Base-by-base conservation (phyloP, 2,888 invertebrate species). In the Drosophila macrospina region DNA sequence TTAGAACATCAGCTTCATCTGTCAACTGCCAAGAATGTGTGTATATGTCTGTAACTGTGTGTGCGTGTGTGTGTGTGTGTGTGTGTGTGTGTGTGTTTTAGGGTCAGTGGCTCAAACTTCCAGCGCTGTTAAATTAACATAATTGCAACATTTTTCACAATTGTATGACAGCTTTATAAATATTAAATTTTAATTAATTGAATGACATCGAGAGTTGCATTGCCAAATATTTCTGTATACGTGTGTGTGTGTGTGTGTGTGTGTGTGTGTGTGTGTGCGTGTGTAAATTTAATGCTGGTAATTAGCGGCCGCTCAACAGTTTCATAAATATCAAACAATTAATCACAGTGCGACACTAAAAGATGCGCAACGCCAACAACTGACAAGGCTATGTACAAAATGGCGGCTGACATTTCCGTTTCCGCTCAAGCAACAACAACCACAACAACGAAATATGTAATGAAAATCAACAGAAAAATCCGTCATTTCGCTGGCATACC, bases 171-270 rank as follows among this genome's bases (percentile, higher is more conserved):
- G 70, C 68, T 78, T 75, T 62, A 85, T 88, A 76, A 85, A 85
- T 88, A 80, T 76, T 76, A 54, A 69, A 88, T 83, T 78, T 88
- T 76, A 80, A 85, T 85, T 85, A 85, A 85, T 86, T 71, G 70
- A 75, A 69, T 61, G 78, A 57, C 80, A 32, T 76, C 57, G 64
- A 60, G 56, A 66, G 63, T 60, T 64, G 54, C 44, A 47, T 57
- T 41, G 44, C 39, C 48, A 51, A 62, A 32, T 34, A 13, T 37
- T 16, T 59, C 50, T 24, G 13, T 4, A n/a, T 28, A 10, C 32
- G n/a, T 39, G 5, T 13, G 10, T 37, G 6, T 45, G 30, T 11
- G 39, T 44, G 34, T 26, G 13, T 41, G 10, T 42, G 20, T 45
- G 7, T 13, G 10, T 52, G n/a, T 64, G 24, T 16, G 44, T 45